A percentile compares a stretch with the other conserved stretches of the same genome.
phyloP scores from a whole-genome alignment of 2,888 invertebrate genomes.

The Boloria euphrosyne region DNA sequence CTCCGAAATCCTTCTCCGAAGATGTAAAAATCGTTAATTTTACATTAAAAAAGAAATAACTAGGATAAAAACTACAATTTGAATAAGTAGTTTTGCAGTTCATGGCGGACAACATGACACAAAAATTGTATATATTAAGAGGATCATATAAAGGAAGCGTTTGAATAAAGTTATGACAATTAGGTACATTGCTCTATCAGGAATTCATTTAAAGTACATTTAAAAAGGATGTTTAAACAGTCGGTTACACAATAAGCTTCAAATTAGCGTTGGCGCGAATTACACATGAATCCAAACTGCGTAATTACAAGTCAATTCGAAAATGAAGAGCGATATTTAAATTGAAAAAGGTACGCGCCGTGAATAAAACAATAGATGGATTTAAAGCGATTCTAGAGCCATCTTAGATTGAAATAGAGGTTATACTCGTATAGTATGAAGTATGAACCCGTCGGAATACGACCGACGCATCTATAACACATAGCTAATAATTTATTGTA shows the following conservation, averaged over 20 bases:
- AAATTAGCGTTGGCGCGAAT: conserved; percentile 77
- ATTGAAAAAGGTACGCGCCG: conserved; percentile 77
- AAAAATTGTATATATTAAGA: not conserved
- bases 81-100: no score
- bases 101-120: no score
- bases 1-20: no score
- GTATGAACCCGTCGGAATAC: conserved; percentile 48
- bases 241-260: conserved; percentile 71
- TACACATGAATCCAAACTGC: conserved; percentile 79
- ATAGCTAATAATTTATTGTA: not conserved
- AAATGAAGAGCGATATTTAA: conserved; percentile 80
- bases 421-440: not conserved
- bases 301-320: conserved; percentile 78
- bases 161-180: conserved; percentile 34
- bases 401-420: no score
- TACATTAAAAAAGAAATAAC: no score
- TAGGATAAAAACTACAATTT: no score
- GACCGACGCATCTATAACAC: conserved; percentile 58
- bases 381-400: conserved; percentile 23
- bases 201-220: conserved; percentile 62
- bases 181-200: conserved; percentile 55
- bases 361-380: conserved; percentile 67
- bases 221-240: conserved; percentile 69
- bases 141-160: conserved; percentile 13
- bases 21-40: no score